These are phyloP conservation scores for Mythimna pallens DNA, from an alignment of 2,888 invertebrate genomes.

Conservation along the genomic window DNA sequence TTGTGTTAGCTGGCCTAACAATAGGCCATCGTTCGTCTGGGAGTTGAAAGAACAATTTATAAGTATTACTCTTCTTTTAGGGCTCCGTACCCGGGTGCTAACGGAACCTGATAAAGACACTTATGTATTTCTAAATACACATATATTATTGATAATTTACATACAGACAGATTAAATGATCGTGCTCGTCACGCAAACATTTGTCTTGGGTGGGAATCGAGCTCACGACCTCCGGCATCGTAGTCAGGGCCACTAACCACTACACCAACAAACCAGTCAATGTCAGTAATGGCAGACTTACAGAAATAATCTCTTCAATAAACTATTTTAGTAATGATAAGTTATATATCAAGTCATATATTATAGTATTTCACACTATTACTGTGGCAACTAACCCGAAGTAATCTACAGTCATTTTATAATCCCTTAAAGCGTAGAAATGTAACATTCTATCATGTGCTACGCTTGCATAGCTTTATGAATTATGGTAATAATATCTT, in stretches of 20 bases:
- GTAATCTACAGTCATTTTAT: slow-evolving; percentile 33
- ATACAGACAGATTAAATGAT: too few relatives aligned
- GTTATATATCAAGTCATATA: neutral
- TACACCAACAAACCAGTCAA: too few relatives aligned
- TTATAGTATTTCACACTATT: neutral
- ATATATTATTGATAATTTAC: too few relatives aligned
- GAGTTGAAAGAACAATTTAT: neutral
- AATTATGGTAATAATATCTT: slow-evolving; percentile 56
- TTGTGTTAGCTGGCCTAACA: neutral
- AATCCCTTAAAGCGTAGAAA: slow-evolving; percentile 41
- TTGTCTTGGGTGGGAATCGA: too few relatives aligned
- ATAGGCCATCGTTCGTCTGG: neutral
- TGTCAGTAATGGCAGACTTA: too few relatives aligned
- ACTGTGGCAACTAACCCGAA: slow-evolving; percentile 8
- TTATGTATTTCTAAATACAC: too few relatives aligned
- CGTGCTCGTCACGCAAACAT: too few relatives aligned
- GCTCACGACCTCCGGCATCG: too few relatives aligned
- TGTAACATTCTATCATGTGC: slow-evolving; percentile 48
- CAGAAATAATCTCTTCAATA: neutral
- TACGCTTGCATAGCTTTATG: slow-evolving; percentile 54
- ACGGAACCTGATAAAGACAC: too few relatives aligned
- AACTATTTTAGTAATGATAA: slow-evolving; percentile 20
- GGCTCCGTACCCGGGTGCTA: too few relatives aligned
- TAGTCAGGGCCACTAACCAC: too few relatives aligned
- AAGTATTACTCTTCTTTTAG: too few relatives aligned